Conservation (phyloP, 2,888 invertebrate genomes). For the Trissolcus japonicus region DNA sequence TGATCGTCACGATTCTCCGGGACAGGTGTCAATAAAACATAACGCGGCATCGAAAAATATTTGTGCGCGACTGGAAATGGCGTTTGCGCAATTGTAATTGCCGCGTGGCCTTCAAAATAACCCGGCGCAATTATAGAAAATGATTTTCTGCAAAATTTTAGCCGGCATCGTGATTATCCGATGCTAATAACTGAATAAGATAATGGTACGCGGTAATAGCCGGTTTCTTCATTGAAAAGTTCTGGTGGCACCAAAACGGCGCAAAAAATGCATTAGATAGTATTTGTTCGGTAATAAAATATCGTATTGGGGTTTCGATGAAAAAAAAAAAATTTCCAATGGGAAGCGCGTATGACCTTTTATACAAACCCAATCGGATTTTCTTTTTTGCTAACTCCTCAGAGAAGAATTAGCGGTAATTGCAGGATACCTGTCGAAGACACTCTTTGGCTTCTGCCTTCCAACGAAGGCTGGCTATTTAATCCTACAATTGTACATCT, state of each 20-base stretch:
- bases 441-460: constrained; percentile 21
- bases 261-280: constrained; percentile 11
- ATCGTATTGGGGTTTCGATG: constrained; percentile 1
- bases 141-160: constrained; percentile 26
- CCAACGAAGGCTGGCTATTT: constrained; percentile 17
- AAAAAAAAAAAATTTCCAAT: constrained; percentile 16
- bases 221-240: constrained; percentile 15
- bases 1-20: constrained; percentile 19
- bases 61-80: not conserved
- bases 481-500: constrained; percentile 9
- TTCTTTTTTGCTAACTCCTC: constrained; percentile 18
- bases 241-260: constrained; percentile 3
- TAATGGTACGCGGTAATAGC: constrained; percentile 11
- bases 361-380: constrained; percentile 27
- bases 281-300: constrained; percentile 17
- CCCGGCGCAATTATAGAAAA: constrained; percentile 5
- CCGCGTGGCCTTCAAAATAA: constrained; percentile 29
- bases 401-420: constrained; percentile 44
- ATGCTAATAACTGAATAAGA: constrained; percentile 11
- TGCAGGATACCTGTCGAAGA: constrained; percentile 41
- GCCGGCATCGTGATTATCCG: constrained; percentile 16
- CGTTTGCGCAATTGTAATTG: constrained; percentile 12
- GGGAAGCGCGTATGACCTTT: constrained; percentile 41
- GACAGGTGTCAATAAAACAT: constrained; percentile 35
- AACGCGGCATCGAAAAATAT: constrained; percentile 13